Conservation (phyloP, 2,888 invertebrate species). For the Ennomos quercinarius region DNA sequence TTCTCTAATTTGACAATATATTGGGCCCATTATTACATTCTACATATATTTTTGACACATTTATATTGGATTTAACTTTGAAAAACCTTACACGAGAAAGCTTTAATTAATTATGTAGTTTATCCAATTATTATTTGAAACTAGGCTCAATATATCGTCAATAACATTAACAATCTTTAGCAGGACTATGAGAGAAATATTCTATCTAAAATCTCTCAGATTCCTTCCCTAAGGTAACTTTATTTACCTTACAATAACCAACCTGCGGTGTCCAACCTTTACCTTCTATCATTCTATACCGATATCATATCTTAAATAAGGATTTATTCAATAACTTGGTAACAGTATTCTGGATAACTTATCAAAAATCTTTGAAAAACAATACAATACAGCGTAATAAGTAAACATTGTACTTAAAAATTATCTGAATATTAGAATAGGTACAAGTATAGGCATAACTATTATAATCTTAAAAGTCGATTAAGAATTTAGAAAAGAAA, state of each 20-base stretch:
- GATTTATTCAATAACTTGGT: slow-evolving; percentile 38
- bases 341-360: slow-evolving; percentile 85
- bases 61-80: slow-evolving; percentile 17
- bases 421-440: slow-evolving; percentile 19
- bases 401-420: slow-evolving; percentile 21
- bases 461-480: slow-evolving; percentile 33
- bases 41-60: slow-evolving; percentile 24
- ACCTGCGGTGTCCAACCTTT: slow-evolving; percentile 50
- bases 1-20: slow-evolving; percentile 41
- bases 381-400: slow-evolving; percentile 37
- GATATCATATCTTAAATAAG: slow-evolving; percentile 42
- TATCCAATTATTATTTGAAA: slow-evolving; percentile 12
- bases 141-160: slow-evolving; percentile 47
- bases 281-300: slow-evolving; percentile 60
- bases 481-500: slow-evolving; percentile 44
- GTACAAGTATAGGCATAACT: slow-evolving; percentile 23
- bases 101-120: slow-evolving; percentile 8
- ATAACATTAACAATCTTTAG: slow-evolving; percentile 54
- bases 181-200: slow-evolving; percentile 58
- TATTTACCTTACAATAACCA: slow-evolving; percentile 66
- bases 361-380: slow-evolving; percentile 59
- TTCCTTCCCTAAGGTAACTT: slow-evolving; percentile 60
- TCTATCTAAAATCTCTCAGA: slow-evolving; percentile 59
- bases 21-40: slow-evolving; percentile 28
- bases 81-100: slow-evolving; percentile 10